Evolutionary conservation across 2,888 invertebrate species (phyloP).

Genomic region (Acronicta leporina): DNA sequence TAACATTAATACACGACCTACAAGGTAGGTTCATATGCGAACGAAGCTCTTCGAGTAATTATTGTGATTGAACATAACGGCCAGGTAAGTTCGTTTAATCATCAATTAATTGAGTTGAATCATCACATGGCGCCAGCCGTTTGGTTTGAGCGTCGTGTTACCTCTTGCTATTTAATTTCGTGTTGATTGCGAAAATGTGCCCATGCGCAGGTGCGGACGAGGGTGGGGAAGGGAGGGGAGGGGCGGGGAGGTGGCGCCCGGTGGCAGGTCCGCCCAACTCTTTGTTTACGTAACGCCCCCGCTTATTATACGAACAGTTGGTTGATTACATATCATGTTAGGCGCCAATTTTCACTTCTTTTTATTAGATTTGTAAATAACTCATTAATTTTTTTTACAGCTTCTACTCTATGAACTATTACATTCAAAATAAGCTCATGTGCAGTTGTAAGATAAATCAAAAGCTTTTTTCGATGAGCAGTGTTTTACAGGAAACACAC

Average conservation of each 20-base stretch:
- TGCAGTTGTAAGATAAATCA: too few species aligned
- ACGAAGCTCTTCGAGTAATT: too few species aligned
- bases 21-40: too few species aligned
- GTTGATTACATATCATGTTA: slow-evolving; percentile 63
- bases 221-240: slow-evolving; percentile 63
- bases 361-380: slow-evolving; percentile 6
- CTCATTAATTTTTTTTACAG: not conserved
- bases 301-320: slow-evolving; percentile 77
- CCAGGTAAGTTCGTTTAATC: not conserved
- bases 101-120: slow-evolving; percentile 50
- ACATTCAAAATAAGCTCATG: too few species aligned
- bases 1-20: too few species aligned
- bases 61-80: too few species aligned
- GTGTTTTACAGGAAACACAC: too few species aligned
- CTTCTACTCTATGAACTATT: too few species aligned
- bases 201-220: slow-evolving; percentile 74
- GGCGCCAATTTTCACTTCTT: slow-evolving; percentile 27
- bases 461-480: too few species aligned
- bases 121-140: slow-evolving; percentile 65
- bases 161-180: slow-evolving; percentile 62
- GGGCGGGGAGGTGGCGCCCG: slow-evolving; percentile 74
- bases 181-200: slow-evolving; percentile 80
- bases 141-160: slow-evolving; percentile 34
- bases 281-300: slow-evolving; percentile 88
- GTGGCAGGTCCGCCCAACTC: slow-evolving; percentile 85